A percentile compares a stretch with the other conserved stretches of the same genome.
These are phyloP conservation scores for Nautilus pompilius DNA, from an alignment of 1,140 invertebrate species.

Conservation along the genomic window DNA sequence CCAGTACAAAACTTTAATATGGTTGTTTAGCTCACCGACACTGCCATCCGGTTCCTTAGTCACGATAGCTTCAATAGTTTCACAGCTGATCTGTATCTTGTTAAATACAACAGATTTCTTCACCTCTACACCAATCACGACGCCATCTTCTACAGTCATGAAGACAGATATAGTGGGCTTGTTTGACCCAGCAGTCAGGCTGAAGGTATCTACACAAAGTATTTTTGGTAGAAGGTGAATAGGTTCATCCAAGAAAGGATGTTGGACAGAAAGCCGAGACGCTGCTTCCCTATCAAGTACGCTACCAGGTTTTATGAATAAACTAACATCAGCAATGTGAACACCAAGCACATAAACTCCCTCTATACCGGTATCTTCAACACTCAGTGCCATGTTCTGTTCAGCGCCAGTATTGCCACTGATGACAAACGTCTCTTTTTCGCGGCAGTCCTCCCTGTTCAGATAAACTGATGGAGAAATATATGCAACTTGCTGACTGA, in stretches of 20 bases:
- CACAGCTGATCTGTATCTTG: too few species aligned
- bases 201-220: conserved; percentile 52
- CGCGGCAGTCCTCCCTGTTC: conserved; percentile 65
- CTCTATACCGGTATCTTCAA: conserved; percentile 32
- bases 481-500: conserved; percentile 13
- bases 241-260: conserved; percentile 28
- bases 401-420: conserved; percentile 95
- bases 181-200: conserved; percentile 47
- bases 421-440: conserved; percentile 82
- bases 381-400: conserved; percentile 94
- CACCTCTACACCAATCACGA: too few species aligned
- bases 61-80: too few species aligned
- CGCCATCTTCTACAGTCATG: conserved; percentile 33
- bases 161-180: conserved; percentile 40
- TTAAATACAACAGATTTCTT: too few species aligned
- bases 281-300: conserved; percentile 42
- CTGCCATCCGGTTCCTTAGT: too few species aligned
- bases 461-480: conserved; percentile 21
- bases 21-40: too few species aligned
- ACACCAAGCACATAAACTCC: conserved; percentile 39
- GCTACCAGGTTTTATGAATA: conserved; percentile 39
- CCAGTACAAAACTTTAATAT: too few species aligned
- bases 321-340: conserved; percentile 49
- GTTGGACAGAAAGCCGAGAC: conserved; percentile 31
- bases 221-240: conserved; percentile 52